Evolutionary conservation across 2,113 vertebrate species (phyloP).

Genomic region (Pheucticus melanocephalus): DNA sequence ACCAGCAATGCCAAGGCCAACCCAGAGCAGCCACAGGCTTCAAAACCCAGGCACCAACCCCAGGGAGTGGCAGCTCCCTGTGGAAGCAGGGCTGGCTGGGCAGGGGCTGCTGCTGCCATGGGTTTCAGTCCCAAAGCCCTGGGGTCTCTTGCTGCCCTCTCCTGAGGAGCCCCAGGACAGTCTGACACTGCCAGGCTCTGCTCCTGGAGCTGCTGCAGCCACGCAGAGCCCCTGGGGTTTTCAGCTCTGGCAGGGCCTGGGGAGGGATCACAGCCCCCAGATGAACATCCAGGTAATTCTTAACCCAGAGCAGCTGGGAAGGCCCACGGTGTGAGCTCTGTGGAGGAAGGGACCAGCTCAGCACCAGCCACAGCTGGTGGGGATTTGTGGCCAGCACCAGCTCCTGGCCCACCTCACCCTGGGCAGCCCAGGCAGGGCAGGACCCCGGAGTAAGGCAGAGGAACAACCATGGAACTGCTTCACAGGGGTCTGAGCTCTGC

Average conservation of each 20-base stretch:
- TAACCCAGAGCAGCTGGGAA: neutral
- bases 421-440: neutral
- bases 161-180: neutral
- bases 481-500: neutral
- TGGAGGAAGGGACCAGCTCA: neutral
- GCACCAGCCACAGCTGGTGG: neutral
- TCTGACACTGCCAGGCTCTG: neutral
- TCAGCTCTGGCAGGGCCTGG: neutral
- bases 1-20: neutral
- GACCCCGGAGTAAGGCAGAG: neutral
- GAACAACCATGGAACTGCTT: neutral
- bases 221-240: rapidly evolving
- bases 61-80: neutral
- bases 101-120: neutral
- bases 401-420: neutral
- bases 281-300: neutral
- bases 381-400: rapidly evolving
- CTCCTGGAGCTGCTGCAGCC: neutral
- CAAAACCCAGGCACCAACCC: neutral
- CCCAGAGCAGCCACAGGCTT: neutral
- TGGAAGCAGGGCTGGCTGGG: neutral
- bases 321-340: rapidly evolving
- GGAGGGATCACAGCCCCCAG: neutral
- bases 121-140: rapidly evolving
- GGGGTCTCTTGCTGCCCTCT: neutral